Conservation (phyloP, 1,140 invertebrate genomes). For the Chymomyza costata region DNA sequence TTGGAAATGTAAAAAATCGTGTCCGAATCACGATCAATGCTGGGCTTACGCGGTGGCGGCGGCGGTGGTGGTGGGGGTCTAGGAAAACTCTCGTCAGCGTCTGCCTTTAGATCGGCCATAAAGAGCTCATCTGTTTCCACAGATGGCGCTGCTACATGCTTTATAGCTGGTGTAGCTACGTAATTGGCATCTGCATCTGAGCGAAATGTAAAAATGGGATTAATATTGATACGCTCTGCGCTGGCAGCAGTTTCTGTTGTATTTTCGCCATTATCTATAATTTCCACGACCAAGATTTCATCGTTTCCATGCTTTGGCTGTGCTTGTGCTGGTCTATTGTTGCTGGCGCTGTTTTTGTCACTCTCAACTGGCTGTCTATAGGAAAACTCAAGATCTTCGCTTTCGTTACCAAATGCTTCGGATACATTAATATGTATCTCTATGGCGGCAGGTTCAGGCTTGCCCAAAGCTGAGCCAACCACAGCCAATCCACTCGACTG, state of each 20-base stretch:
- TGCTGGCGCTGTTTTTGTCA: constrained; percentile 6
- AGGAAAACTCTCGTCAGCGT: constrained; percentile 24
- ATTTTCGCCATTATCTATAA: constrained; percentile 51
- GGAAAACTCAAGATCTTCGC: constrained; percentile 67
- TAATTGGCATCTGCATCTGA: constrained; percentile 25
- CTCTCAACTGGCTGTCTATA: constrained; percentile 43
- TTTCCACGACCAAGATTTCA: constrained; percentile 72
- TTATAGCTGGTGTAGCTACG: constrained; percentile 5
- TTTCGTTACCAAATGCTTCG: constrained; percentile 65
- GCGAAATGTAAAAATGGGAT: constrained; percentile 51
- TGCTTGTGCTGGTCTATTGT: constrained; percentile 13
- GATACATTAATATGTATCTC: constrained; percentile 74
- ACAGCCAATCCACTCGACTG: constrained; percentile 20
- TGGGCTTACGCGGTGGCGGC: constrained; percentile 32
- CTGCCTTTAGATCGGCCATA: constrained; percentile 47
- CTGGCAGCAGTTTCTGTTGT: constrained; percentile 28
- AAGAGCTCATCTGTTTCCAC: constrained; percentile 62
- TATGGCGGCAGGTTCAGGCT: constrained; percentile 65
- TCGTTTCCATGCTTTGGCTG: constrained; percentile 34
- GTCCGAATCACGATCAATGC: constrained; percentile 68
- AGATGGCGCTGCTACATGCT: constrained; percentile 18
- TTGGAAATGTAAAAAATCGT: constrained; percentile 75
- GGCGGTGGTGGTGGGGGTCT: constrained; percentile 38
- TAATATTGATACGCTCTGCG: constrained; percentile 33
- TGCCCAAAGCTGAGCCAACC: constrained; percentile 32